Conservation (phyloP, 1,140 invertebrate species). For the Cyclina sinensis region DNA sequence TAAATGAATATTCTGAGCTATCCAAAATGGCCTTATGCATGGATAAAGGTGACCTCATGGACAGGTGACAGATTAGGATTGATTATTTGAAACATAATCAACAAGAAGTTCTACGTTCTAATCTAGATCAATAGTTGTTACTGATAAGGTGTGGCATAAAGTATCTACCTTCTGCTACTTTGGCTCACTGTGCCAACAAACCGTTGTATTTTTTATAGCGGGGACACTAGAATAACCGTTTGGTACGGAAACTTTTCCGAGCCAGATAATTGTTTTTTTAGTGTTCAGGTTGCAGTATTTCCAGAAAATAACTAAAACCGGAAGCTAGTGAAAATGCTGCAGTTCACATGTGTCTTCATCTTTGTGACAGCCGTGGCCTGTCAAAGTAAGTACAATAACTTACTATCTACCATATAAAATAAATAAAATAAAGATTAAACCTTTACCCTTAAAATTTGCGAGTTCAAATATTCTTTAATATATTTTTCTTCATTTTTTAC, state of each 20-base stretch:
- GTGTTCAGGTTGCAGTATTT: too few species aligned
- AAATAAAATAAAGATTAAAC: too few species aligned
- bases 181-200: too few species aligned
- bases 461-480: constrained; percentile 17
- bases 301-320: too few species aligned
- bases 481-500: neutral
- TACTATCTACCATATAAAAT: too few species aligned
- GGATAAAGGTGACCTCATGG: neutral
- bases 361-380: neutral
- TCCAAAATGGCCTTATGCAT: neutral
- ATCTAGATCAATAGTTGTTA: neutral
- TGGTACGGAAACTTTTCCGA: neutral
- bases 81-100: neutral
- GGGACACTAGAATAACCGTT: neutral
- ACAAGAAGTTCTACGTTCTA: neutral
- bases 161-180: neutral
- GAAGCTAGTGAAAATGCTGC: too few species aligned
- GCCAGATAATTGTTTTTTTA: too few species aligned
- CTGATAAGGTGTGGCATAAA: neutral
- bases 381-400: constrained; percentile 21
- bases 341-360: neutral
- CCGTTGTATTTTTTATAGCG: neutral
- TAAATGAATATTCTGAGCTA: too few species aligned
- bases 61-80: constrained; percentile 21
- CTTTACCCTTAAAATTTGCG: too few species aligned